Conservation (phyloP, 2,888 invertebrate genomes). For the Leptothorax acervorum region DNA sequence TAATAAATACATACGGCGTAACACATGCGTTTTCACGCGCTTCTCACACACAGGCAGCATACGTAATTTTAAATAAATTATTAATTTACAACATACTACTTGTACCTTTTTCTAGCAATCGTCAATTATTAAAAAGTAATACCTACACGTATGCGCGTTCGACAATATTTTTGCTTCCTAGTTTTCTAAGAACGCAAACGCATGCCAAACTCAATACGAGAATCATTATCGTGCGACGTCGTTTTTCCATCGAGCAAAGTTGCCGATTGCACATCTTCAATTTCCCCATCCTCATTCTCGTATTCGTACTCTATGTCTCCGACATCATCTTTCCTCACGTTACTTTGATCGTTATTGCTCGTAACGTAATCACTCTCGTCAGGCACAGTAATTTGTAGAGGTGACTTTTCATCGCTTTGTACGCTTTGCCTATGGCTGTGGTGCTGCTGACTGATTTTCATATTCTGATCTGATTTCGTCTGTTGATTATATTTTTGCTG, state of each 20-base stretch:
- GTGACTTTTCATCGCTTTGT: conserved; percentile 83
- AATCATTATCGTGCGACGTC: conserved; percentile 51
- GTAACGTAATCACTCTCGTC: conserved; percentile 84
- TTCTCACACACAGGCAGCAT: conserved; percentile 47
- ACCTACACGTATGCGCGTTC: not conserved
- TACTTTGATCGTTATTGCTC: conserved; percentile 74
- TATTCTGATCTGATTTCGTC: conserved; percentile 55
- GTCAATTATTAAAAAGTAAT: not conserved
- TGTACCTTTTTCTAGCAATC: not conserved
- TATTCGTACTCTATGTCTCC: conserved; percentile 74
- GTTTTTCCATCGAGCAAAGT: conserved; percentile 59
- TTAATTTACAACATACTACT: conserved; percentile 23
- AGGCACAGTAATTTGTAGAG: conserved; percentile 86
- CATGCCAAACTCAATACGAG: conserved; percentile 75
- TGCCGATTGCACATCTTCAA: conserved; percentile 56
- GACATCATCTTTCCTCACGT: conserved; percentile 62
- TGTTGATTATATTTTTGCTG: conserved; percentile 72
- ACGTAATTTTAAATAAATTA: conserved; percentile 72
- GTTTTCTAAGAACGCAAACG: conserved; percentile 74
- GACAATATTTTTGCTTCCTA: conserved; percentile 53
- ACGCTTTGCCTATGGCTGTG: conserved; percentile 77
- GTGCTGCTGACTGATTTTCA: conserved; percentile 72
- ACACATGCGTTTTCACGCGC: conserved; percentile 1
- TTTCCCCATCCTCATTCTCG: conserved; percentile 66
- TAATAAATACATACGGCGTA: conserved; percentile 60